phyloP scores from a whole-genome alignment of 2,888 invertebrate genomes.

The Malthinus seriepunctatus region DNA sequence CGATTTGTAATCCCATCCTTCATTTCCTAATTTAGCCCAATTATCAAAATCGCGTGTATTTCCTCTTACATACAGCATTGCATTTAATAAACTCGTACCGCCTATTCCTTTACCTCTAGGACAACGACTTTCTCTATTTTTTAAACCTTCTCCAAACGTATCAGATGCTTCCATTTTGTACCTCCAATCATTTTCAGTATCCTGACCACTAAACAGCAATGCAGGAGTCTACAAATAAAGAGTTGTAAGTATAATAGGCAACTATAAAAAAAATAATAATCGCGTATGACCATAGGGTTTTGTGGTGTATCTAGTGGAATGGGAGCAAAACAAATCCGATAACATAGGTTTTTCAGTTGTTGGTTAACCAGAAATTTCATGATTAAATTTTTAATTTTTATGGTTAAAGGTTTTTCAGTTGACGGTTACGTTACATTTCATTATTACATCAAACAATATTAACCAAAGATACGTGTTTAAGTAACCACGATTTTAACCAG shows the following conservation, averaged over 20 bases:
- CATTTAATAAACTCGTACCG: constrained; percentile 80
- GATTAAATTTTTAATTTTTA: no score
- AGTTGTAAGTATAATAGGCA: not conserved
- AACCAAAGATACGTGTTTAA: no score
- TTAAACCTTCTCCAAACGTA: constrained; percentile 58
- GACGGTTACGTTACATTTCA: no score
- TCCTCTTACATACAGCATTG: constrained; percentile 85
- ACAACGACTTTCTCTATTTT: constrained; percentile 70
- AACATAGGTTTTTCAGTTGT: no score
- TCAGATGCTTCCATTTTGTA: not conserved
- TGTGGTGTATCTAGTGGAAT: no score
- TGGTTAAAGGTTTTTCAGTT: no score
- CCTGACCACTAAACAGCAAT: not conserved
- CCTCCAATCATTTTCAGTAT: not conserved
- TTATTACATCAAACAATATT: no score
- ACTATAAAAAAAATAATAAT: not conserved
- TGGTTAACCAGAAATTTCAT: no score
- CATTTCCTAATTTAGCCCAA: constrained; percentile 79
- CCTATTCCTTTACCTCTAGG: constrained; percentile 66
- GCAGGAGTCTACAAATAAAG: not conserved
- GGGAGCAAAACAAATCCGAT: no score
- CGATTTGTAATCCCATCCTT: not conserved
- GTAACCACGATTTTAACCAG: no score
- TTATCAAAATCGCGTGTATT: constrained; percentile 80
- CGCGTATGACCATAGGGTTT: no score